Percentiles rank a stretch among this genome's conserved stretches.
Evolutionary conservation across 2,888 invertebrate genomes (phyloP).

Genomic region (Lymantria monacha): DNA sequence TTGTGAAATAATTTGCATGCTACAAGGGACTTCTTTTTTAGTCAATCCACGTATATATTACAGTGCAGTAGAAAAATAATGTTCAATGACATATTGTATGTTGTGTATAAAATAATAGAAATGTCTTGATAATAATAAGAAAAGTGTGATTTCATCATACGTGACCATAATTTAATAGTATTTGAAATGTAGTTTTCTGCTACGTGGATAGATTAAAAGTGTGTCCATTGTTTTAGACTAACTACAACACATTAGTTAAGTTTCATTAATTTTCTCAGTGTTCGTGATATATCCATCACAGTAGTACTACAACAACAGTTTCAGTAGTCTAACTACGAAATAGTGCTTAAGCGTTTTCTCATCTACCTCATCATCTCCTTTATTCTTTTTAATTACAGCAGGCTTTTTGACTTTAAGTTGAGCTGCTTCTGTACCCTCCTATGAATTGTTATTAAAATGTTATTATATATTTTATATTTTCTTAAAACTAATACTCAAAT

Average conservation of each 20-base stretch:
- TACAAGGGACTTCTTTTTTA: constrained; percentile 22
- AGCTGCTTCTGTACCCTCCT: constrained; percentile 75
- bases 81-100: too few relatives aligned
- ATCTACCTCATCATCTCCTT: constrained; percentile 64
- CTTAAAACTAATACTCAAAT: too few relatives aligned
- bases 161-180: too few relatives aligned
- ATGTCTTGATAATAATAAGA: too few relatives aligned
- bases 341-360: constrained; percentile 27
- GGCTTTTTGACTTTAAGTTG: constrained; percentile 76
- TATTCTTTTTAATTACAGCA: constrained; percentile 68
- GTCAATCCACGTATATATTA: constrained; percentile 4
- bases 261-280: constrained; percentile 61
- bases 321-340: constrained; percentile 30
- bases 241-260: constrained; percentile 44
- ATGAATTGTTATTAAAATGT: constrained; percentile 33
- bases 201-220: constrained; percentile 22
- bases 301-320: constrained; percentile 31
- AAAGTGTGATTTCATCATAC: too few relatives aligned
- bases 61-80: not conserved
- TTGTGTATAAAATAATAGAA: too few relatives aligned
- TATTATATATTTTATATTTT: constrained; percentile 11
- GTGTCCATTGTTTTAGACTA: constrained; percentile 42
- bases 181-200: not conserved
- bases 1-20: constrained; percentile 28
- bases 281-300: constrained; percentile 21